Evolutionary conservation across 2,113 vertebrate species (phyloP).

Genomic region (Hymenochirus boettgeri): DNA sequence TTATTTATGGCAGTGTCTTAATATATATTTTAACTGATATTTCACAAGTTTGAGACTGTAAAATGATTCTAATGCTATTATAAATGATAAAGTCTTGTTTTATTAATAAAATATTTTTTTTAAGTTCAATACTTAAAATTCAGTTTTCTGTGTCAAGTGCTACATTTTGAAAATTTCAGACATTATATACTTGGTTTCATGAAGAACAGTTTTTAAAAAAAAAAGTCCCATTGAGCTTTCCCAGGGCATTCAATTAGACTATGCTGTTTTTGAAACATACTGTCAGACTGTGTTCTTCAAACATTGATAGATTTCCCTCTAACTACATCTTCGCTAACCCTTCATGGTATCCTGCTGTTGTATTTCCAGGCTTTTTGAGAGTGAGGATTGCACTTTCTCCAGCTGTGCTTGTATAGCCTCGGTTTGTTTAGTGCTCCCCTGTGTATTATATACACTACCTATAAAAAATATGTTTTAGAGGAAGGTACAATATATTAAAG

Average conservation of each 20-base stretch:
- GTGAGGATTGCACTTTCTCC: constrained; percentile 39
- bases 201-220: constrained; percentile 37
- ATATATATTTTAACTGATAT: too few species aligned
- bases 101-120: too few species aligned
- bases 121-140: constrained; percentile 18
- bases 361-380: constrained; percentile 31
- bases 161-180: constrained; percentile 8
- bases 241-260: constrained; percentile 34
- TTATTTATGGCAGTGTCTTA: too few species aligned
- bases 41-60: too few species aligned
- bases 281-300: constrained; percentile 43
- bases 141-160: constrained; percentile 16
- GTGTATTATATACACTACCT: constrained; percentile 39
- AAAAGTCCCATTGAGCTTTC: constrained; percentile 37
- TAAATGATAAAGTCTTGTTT: too few species aligned
- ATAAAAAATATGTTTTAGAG: constrained; percentile 33
- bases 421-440: constrained; percentile 38
- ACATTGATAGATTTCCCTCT: constrained; percentile 41
- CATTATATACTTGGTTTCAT: constrained; percentile 17
- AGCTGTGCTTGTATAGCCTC: constrained; percentile 37
- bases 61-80: too few species aligned
- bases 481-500: constrained; percentile 35
- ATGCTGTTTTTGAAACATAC: constrained; percentile 40
- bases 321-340: constrained; percentile 34
- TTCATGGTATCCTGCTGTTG: constrained; percentile 34